Base-by-base conservation (phyloP, 1,140 invertebrate genomes). In the Meteorus sp. region DNA sequence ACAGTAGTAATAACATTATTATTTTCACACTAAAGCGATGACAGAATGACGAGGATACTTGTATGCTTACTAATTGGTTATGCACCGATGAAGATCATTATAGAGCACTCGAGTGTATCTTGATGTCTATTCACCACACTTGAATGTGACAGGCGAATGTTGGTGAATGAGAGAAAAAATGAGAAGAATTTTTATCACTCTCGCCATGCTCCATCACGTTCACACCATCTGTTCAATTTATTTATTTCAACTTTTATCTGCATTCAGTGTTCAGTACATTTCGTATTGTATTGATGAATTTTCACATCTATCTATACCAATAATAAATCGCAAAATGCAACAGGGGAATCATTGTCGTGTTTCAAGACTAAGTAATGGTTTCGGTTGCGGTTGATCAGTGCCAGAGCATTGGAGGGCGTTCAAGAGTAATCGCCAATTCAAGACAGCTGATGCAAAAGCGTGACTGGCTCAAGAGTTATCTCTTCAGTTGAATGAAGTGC, bases 11-110 rank as follows among this genome's bases (percentile, higher is more conserved):
- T 59, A 60, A 60, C 25, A 57, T 60, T 58, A 48, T 65, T 66
- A 67, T 47, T 57, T 60, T 45, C 56, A 15, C 41, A 48, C 31
- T 15, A n/a, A n/a, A n/a, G 25, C 20, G 61, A 65, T 57, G 62
- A 61, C 63, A 59, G 58, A 50, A 53, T 54, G 48, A 43, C 52
- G 37, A 57, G 37, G 47, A 59, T 44, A 33, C 27, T n/a, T n/a
- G n/a, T n/a, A n/a, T 13, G 45, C 50, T 43, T 47, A 59, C 59
- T 66, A 67, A 68, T 68, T 68, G 63, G 60, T 68, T 61, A 60
- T 67, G 65, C 65, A 67, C 66, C 63, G 58, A 44, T 60, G 57
- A 59, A 64, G 54, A 66, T 68, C 58, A 44, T 58, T 47, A 60
- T 56, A 55, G 44, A 53, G 37, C 35, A 15, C 43, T 23, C 27